phyloP scores from a whole-genome alignment of 2,888 invertebrate genomes.

The Drosophila subquinaria region DNA sequence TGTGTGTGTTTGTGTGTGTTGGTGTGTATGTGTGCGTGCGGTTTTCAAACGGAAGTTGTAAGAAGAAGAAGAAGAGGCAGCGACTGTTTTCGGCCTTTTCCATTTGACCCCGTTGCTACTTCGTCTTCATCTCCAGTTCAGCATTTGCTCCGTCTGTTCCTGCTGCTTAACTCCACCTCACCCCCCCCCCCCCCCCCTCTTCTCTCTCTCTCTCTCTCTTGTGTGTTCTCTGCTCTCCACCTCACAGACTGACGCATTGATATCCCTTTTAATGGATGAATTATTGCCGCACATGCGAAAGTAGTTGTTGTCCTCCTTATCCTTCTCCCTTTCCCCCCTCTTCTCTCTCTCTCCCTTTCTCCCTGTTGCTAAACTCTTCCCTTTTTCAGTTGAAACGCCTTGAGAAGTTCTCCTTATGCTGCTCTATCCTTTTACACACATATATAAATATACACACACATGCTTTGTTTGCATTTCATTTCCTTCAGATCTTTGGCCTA shows the following conservation, averaged over 20 bases:
- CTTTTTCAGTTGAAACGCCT: constrained; percentile 33
- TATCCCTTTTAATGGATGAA: constrained; percentile 85
- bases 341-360: background rate
- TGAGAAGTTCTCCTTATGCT: constrained; percentile 51
- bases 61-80: constrained; percentile 23
- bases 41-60: constrained; percentile 78
- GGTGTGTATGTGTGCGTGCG: constrained; percentile 63
- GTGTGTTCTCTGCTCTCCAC: constrained; percentile 15
- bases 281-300: constrained; percentile 85
- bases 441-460: constrained; percentile 29
- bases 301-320: constrained; percentile 71
- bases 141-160: constrained; percentile 5
- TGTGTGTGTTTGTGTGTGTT: constrained; percentile 38
- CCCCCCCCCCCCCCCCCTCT: constrained; percentile 2
- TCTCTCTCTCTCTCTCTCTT: constrained; percentile 28
- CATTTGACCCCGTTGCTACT: constrained; percentile 78
- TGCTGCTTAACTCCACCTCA: constrained; percentile 13
- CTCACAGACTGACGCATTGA: constrained; percentile 70
- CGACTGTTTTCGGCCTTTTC: constrained; percentile 66
- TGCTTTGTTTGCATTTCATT: constrained; percentile 79
- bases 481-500: constrained; percentile 59
- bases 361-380: no score
- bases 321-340: background rate
- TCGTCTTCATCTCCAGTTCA: constrained; percentile 48
- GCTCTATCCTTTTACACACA: constrained; percentile 61